Base-by-base conservation (phyloP, 35 echinoderm and acorn worm genomes). In the Acanthaster planci region DNA sequence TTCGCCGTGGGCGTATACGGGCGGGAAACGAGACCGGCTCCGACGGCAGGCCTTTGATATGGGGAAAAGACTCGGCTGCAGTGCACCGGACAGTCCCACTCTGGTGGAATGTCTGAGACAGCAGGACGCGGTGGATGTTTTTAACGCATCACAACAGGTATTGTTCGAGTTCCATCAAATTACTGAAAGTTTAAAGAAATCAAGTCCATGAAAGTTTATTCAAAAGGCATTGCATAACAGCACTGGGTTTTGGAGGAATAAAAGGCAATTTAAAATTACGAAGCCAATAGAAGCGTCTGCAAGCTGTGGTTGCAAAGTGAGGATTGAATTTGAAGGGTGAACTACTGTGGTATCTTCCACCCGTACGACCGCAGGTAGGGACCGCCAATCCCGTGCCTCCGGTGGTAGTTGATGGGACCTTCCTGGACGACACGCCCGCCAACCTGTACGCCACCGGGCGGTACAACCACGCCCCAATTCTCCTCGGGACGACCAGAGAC, bases 401-500 rank as follows among this genome's bases (percentile, higher is more conserved):
- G 2, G 7, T 72, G 64, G 64, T 72, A 9, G 27, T 95, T 0
- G 93, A 95, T 54, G 93, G 93, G 15, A 38, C 86, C 50, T 95
- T 95, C 39, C 51, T 95, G 9, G 79, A 78, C 5, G 89, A 91
- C 60, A n/a, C 80, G 72, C 93, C 93, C 0, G 14, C 29, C 6
- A 91, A 84, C 40, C 67, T 95, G 12, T 50, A 82, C 6, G 42
- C 84, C 7, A 52, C 85, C 7, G 85, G 93, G 17, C 82, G 60
- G 29, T 91, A 87, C 80, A 95, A 95, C 47, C 75, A 86, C 27
- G 84, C 84, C 27, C 37, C 90, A 9, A 88, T 95, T 23, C 67
- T 95, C 44, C 86, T 90, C 29, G 93, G 93, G 30, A 84, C 86
- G 37, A 95, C 84, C 44, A 44, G 19, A 9, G 93, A 95, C 34